Base-by-base conservation (phyloP, 2,888 invertebrate species). In the Xestia sexstrigata region DNA sequence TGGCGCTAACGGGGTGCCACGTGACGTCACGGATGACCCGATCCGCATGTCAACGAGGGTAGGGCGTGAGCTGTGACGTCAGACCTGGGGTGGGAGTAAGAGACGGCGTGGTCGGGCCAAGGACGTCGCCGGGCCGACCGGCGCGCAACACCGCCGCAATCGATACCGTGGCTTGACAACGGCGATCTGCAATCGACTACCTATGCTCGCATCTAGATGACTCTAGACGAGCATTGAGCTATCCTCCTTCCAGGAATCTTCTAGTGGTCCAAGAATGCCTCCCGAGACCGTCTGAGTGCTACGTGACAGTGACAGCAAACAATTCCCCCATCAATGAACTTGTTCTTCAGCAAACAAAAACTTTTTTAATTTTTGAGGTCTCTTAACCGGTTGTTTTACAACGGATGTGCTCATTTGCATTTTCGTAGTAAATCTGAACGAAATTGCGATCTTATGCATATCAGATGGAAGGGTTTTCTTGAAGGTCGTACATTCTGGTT, bases 121-220 rank as follows among this genome's bases (percentile, higher is more conserved):
- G 96, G 96, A 94, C 96, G 96, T 96, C 96, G 93, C 95, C 95
- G 91, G 93, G 96, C 95, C 96, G 95, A 96, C 96, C 92, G 94
- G 90, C 94, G 93, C 95, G 95, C 94, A 94, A 95, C 95, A 96
- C 92, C 92, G 90, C 88, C 90, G 89, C 91, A 95, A 96, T 96
- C 96, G 93, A 96, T 96, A 96, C 89, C 84, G 82, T 82, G 78
- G 87, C 92, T 86, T 90, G 89, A 91, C 93, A 90, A 91, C 91
- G 89, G 88, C 91, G 91, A 92, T 93, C 90, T 92, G 92, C 91
- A 91, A 88, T 88, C 85, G 86, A 79, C 84, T 72, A 78, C 79
- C 76, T 81, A 80, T 78, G 79, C 52, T 79, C 78, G 76, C 15
- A 80, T 78, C 82, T 83, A 74, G 78, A 76, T 74, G 49, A 76